A percentile compares a stretch with the other conserved stretches of the same genome.
Conservation (phyloP, 2,888 invertebrate species). For the Pecten maximus region DNA sequence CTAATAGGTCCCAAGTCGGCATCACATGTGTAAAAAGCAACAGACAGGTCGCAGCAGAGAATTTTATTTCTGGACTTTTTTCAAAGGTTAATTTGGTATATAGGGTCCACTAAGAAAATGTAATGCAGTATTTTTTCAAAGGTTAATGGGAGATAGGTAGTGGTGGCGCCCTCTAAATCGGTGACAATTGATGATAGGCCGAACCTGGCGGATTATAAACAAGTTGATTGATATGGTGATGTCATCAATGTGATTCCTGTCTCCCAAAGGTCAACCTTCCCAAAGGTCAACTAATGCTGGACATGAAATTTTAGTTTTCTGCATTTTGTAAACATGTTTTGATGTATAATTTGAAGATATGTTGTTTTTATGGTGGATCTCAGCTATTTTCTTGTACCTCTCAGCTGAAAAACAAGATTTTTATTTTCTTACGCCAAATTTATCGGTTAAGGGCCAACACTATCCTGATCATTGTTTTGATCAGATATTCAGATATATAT, state of each 20-base stretch:
- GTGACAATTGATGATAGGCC: not conserved
- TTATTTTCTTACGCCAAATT: no score
- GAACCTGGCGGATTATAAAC: not conserved
- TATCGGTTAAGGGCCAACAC: no score
- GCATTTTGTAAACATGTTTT: not conserved
- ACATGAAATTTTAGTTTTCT: not conserved
- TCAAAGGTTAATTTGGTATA: conserved; percentile 35
- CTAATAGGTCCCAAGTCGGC: not conserved
- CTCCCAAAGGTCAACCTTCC: not conserved
- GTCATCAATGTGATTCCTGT: not conserved
- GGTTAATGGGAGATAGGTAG: not conserved
- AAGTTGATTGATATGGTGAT: not conserved
- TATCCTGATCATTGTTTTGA: no score
- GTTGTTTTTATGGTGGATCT: no score
- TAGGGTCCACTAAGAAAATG: conserved; percentile 9
- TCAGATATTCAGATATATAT: no score
- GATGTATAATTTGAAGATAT: not conserved
- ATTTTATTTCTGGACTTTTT: conserved; percentile 33
- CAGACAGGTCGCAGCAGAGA: not conserved
- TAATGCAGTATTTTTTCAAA: conserved; percentile 16
- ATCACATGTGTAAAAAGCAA: not conserved
- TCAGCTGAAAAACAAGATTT: no score
- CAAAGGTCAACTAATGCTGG: not conserved
- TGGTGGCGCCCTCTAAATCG: not conserved
- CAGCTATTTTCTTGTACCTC: no score